Evolutionary conservation across 2,797 vertebrate genomes (phyloP), one percentile per base, ranked within the genome.

Genomic region (Pseudotriccus pelzelni): DNA sequence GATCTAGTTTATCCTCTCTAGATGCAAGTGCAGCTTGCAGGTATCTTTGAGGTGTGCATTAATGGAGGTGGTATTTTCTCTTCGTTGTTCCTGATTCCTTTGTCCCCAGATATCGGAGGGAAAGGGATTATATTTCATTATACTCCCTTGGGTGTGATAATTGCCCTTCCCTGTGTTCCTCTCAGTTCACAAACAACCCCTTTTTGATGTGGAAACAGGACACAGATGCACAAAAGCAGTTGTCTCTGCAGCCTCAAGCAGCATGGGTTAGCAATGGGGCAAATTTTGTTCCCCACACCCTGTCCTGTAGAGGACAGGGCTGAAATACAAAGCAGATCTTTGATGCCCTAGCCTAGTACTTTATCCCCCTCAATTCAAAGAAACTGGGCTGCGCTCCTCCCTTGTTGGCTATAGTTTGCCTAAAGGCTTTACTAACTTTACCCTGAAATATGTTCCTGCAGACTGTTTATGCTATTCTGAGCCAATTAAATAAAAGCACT

Each of bases 401-500:
- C 8, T 76, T 76, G 22, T 28, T 88, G 32, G 46, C 39, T 76
- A 2, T 32, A 63, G n/a, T 39, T 68, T 87, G 24, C 60, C 43
- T 67, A 43, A 73, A 75, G 87, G 21, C 59, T 90, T 93, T 77
- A 23, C 41, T 81, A 47, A 47, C 84, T 94, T 91, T 59, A 72
- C 77, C 34, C 59, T 94, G 76, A 93, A 94, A 91, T 93, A 81
- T 72, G 39, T 84, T 94, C 46, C 58, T 55, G 9, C 46, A 88
- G 89, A 86, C 39, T 62, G 79, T 88, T 92, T 75, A 39, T 73
- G 66, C 22, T 72, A 9, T 84, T 92, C 62, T 81, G 56, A 91
- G 68, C 49, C 79, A 83, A 76, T 77, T 90, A 70, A 85, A 89
- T 44, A 73, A 73, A 80, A 82, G 21, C 27, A 12, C 25, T 70